Evolutionary conservation across 2,888 invertebrate genomes (phyloP).

Genomic region (Brachypterus glaber): DNA sequence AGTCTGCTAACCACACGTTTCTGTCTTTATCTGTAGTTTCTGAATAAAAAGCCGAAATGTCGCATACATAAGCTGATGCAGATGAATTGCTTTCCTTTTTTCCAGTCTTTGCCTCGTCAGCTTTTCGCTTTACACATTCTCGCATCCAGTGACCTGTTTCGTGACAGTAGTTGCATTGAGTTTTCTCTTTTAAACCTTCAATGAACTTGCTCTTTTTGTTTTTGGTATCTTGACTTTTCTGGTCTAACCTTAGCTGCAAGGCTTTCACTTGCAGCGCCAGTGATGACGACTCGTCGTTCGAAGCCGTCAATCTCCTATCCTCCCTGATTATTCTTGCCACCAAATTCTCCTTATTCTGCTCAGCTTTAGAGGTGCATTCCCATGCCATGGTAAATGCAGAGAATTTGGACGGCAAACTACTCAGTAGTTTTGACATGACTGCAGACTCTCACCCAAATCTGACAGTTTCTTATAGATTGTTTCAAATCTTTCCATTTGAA

Average conservation of each 20-base stretch:
- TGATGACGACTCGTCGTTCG: slow-evolving; percentile 11
- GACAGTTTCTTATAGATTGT: no score
- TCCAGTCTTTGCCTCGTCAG: no score
- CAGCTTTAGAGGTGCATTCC: slow-evolving; percentile 13
- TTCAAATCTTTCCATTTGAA: no score
- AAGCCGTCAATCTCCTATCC: slow-evolving; percentile 13
- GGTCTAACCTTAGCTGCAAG: slow-evolving; percentile 9
- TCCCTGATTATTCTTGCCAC: slow-evolving; percentile 16
- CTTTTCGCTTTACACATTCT: slow-evolving; percentile 17
- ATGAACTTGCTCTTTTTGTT: slow-evolving; percentile 12
- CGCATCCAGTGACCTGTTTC: slow-evolving; percentile 18
- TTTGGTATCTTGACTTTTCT: neutral
- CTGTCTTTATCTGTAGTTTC: slow-evolving; percentile 12
- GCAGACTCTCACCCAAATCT: no score
- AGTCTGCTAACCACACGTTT: slow-evolving; percentile 22
- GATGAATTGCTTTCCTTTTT: no score
- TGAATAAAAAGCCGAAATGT: slow-evolving; percentile 11
- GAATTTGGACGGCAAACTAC: slow-evolving; percentile 10
- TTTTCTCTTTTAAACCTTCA: slow-evolving; percentile 14
- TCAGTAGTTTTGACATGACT: slow-evolving; percentile 12
- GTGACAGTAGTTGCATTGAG: slow-evolving; percentile 16
- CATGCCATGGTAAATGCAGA: slow-evolving; percentile 14
- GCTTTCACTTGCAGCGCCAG: slow-evolving; percentile 16
- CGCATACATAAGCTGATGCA: slow-evolving; percentile 13
- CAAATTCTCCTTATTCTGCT: slow-evolving; percentile 18